Evolutionary conservation across 1,140 invertebrate genomes (phyloP).

Genomic region (Drosophila pectinifera): DNA sequence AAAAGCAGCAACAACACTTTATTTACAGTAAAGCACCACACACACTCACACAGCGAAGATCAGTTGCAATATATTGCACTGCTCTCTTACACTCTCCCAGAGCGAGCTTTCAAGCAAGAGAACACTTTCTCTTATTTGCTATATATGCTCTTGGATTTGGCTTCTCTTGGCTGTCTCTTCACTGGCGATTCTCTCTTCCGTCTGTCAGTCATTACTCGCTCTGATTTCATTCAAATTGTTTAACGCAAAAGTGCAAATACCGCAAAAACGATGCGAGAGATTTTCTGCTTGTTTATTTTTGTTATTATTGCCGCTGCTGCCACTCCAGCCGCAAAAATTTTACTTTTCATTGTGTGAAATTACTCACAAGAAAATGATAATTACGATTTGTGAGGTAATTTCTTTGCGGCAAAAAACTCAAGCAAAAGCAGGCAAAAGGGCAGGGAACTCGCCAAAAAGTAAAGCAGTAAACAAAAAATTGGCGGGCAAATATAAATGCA

Average conservation of each 20-base stretch:
- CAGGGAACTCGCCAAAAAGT: constrained; percentile 17
- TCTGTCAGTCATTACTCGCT: constrained; percentile 21
- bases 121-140: not conserved
- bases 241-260: constrained; percentile 80
- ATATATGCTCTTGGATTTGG: constrained; percentile 4
- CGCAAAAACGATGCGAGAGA: constrained; percentile 57
- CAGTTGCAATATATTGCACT: constrained; percentile 64
- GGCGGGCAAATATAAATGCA: constrained; percentile 7
- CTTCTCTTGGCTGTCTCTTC: constrained; percentile 13
- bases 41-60: constrained; percentile 45
- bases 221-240: constrained; percentile 69
- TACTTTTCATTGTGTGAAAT: constrained; percentile 79
- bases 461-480: not conserved
- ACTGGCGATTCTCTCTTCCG: not conserved
- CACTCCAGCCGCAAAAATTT: constrained; percentile 61
- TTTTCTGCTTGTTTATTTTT: constrained; percentile 39
- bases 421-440: constrained; percentile 24
- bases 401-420: constrained; percentile 14
- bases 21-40: constrained; percentile 68
- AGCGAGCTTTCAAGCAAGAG: constrained; percentile 35
- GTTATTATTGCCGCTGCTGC: constrained; percentile 22
- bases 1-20: constrained; percentile 45
- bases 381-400: constrained; percentile 67
- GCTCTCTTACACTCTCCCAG: constrained; percentile 4
- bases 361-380: constrained; percentile 68